These are phyloP conservation scores for Plestiodon gilberti DNA, from an alignment of 2,113 vertebrate species.

Conservation along the genomic window DNA sequence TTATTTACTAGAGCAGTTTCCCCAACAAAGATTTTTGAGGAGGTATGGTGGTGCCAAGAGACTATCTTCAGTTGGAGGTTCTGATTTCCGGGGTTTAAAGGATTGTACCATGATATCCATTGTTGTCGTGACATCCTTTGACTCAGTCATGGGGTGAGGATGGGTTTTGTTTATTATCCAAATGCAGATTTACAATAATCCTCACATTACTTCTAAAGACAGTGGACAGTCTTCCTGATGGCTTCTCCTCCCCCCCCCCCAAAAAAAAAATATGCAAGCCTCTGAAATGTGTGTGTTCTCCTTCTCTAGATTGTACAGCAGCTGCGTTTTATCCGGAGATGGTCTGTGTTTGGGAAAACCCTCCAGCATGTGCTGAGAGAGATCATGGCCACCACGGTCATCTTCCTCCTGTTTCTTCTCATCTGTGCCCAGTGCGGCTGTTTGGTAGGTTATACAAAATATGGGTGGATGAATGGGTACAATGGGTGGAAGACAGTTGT, in stretches of 20 bases:
- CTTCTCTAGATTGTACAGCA: constrained; percentile 72
- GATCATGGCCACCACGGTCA: constrained; percentile 59
- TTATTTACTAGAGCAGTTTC: neutral
- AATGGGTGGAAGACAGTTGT: neutral
- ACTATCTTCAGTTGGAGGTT: neutral
- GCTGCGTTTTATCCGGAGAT: constrained; percentile 76
- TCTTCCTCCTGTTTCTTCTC: constrained; percentile 70
- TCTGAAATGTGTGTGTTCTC: neutral
- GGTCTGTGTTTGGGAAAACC: constrained; percentile 74
- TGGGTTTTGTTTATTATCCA: neutral
- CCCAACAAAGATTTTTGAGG: neutral
- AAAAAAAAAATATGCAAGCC: neutral
- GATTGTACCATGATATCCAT: neutral
- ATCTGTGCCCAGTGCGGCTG: constrained; percentile 72
- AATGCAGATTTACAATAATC: neutral
- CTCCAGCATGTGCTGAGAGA: constrained; percentile 71
- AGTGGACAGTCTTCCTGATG: neutral
- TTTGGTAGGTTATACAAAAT: constrained; percentile 64
- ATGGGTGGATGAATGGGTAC: neutral
- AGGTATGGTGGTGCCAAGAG: neutral
- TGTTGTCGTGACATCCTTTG: neutral
- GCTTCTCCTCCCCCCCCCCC: neutral
- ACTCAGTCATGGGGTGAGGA: neutral
- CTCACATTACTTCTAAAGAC: neutral
- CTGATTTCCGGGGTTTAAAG: neutral